A percentile compares a stretch with the other conserved stretches of the same genome.
Evolutionary conservation across 1,140 invertebrate species (phyloP).

Genomic region (Sarcophaga peregrina): DNA sequence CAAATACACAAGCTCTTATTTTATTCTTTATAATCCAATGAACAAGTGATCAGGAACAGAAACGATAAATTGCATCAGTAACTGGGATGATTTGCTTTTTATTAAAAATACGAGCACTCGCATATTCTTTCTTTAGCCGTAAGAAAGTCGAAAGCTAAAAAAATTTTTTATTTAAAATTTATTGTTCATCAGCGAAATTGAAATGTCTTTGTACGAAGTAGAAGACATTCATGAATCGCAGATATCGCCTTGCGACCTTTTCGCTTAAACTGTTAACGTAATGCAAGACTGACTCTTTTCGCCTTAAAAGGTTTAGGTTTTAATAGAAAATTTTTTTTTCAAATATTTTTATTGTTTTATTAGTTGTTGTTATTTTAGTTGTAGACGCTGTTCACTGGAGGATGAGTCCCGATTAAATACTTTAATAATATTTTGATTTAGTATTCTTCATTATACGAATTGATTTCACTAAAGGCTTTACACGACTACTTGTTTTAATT

Average conservation of each 20-base stretch:
- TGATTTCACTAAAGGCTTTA: too few relatives aligned
- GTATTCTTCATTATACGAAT: too few relatives aligned
- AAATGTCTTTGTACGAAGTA: conserved; percentile 44
- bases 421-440: background rate
- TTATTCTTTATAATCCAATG: background rate
- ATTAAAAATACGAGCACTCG: conserved; percentile 15
- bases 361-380: background rate
- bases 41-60: conserved; percentile 15
- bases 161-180: conserved; percentile 40
- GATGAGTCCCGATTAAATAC: background rate
- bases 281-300: background rate
- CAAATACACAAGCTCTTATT: too few relatives aligned
- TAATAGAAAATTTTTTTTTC: conserved; percentile 46
- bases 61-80: conserved; percentile 32
- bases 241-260: conserved; percentile 29
- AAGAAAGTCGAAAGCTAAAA: background rate
- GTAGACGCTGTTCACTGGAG: background rate
- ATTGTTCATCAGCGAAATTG: conserved; percentile 44
- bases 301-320: conserved; percentile 39
- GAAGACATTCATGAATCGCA: background rate
- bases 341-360: conserved; percentile 18
- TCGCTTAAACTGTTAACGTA: background rate
- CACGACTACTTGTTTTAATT: too few relatives aligned
- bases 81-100: conserved; percentile 32
- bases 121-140: background rate